phyloP scores from a whole-genome alignment of 2,113 vertebrate genomes.

The Brachypodius melanocephalos region DNA sequence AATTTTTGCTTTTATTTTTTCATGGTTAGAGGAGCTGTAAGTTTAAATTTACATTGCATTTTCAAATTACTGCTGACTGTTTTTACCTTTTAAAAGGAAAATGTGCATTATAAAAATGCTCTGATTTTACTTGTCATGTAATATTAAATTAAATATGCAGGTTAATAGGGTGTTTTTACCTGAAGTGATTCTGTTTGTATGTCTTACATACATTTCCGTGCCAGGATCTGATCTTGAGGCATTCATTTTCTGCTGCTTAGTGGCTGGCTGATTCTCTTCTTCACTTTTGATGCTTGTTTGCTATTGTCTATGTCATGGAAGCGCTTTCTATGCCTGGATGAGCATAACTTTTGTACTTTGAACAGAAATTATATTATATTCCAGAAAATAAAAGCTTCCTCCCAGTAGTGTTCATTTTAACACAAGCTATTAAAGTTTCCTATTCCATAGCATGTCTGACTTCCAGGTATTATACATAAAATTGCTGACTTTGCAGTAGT shows the following conservation, averaged over 20 bases:
- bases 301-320: neutral
- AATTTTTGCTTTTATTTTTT: neutral
- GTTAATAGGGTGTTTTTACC: neutral
- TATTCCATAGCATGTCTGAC: neutral
- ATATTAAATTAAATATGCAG: neutral
- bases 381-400: conserved; percentile 32
- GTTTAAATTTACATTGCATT: neutral
- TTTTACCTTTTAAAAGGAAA: neutral
- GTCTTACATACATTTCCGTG: neutral
- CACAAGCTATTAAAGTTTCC: conserved; percentile 19
- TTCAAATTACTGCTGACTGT: neutral
- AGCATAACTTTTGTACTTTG: neutral
- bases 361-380: neutral
- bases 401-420: neutral
- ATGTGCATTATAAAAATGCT: neutral
- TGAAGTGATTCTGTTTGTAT: neutral
- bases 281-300: neutral
- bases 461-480: conserved; percentile 51
- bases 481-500: conserved; percentile 19
- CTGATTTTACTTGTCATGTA: neutral
- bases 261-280: neutral
- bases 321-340: neutral
- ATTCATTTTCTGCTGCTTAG: neutral
- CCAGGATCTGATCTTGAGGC: neutral
- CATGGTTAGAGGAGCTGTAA: neutral